phyloP scores from a whole-genome alignment of 2,888 invertebrate genomes.

The Sipunculus nudus region DNA sequence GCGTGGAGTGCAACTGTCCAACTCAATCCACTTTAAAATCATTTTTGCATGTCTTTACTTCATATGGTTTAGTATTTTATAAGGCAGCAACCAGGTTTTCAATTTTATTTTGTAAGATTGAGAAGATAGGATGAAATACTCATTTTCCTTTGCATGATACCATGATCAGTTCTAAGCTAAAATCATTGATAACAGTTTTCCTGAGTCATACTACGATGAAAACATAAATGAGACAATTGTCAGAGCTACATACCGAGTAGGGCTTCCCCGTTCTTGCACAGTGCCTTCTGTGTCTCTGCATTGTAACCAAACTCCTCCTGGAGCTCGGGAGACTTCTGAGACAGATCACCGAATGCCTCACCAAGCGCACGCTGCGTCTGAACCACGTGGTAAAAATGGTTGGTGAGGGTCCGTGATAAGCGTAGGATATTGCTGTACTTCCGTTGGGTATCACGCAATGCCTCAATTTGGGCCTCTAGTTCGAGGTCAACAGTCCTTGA shows the following conservation, averaged over 20 bases:
- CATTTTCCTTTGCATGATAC: too few species aligned
- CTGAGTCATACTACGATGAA: too few species aligned
- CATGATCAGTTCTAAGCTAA: too few species aligned
- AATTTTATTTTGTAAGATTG: too few species aligned
- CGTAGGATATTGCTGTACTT: slow-evolving; percentile 84
- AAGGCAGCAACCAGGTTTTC: too few species aligned
- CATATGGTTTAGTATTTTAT: too few species aligned
- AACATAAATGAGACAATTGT: too few species aligned
- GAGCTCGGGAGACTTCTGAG: slow-evolving; percentile 94
- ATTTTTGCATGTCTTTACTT: too few species aligned
- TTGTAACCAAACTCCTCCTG: slow-evolving; percentile 95
- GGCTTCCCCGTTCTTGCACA: slow-evolving; percentile 93
- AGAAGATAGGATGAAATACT: too few species aligned
- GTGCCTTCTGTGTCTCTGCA: slow-evolving; percentile 92
- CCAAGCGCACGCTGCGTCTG: slow-evolving; percentile 87
- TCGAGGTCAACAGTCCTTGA: slow-evolving; percentile 74
- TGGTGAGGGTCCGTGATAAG: slow-evolving; percentile 83
- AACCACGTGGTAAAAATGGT: slow-evolving; percentile 88
- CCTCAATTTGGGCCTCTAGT: slow-evolving; percentile 92
- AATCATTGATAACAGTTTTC: too few species aligned
- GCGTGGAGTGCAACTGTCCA: too few species aligned
- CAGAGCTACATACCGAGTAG: slow-evolving; percentile 71
- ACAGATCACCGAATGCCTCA: slow-evolving; percentile 90
- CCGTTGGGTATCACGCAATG: slow-evolving; percentile 90
- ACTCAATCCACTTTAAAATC: too few species aligned